These are phyloP conservation scores for Allygus modestus DNA, from an alignment of 2,888 invertebrate species.

Conservation along the genomic window DNA sequence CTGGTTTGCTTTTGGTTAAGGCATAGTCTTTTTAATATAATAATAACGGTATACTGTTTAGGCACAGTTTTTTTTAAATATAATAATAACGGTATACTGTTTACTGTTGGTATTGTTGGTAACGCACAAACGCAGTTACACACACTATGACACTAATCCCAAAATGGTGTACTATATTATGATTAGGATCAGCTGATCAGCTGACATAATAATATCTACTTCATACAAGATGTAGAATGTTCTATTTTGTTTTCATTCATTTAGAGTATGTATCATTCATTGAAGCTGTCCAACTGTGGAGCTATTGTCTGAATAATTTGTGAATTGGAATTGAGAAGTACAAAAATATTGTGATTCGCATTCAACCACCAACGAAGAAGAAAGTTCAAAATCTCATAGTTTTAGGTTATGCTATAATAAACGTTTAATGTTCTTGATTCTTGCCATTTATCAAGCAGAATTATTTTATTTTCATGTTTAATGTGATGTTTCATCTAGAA, in stretches of 20 bases:
- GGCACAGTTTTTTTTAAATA: too few relatives aligned
- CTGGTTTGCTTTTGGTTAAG: too few relatives aligned
- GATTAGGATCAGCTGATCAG: background rate
- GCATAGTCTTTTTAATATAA: too few relatives aligned
- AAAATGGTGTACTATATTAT: too few relatives aligned
- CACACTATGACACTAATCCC: too few relatives aligned
- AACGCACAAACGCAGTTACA: too few relatives aligned
- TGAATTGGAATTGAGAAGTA: too few relatives aligned
- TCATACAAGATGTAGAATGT: background rate
- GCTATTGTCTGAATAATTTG: background rate
- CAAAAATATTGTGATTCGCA: background rate
- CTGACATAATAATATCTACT: background rate
- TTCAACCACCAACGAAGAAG: background rate
- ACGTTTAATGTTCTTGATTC: background rate
- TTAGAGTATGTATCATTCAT: background rate
- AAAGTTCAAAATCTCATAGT: background rate
- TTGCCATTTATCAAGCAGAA: background rate
- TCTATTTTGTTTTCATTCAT: background rate
- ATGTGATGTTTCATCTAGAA: background rate
- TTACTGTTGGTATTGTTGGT: too few relatives aligned
- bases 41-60: too few relatives aligned
- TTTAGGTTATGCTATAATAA: constrained; percentile 22
- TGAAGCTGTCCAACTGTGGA: too few relatives aligned
- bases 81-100: too few relatives aligned
- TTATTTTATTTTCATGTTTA: background rate